Base-by-base conservation (phyloP, 2,797 vertebrate species). In the Microctenopoma stevenorrisi region DNA sequence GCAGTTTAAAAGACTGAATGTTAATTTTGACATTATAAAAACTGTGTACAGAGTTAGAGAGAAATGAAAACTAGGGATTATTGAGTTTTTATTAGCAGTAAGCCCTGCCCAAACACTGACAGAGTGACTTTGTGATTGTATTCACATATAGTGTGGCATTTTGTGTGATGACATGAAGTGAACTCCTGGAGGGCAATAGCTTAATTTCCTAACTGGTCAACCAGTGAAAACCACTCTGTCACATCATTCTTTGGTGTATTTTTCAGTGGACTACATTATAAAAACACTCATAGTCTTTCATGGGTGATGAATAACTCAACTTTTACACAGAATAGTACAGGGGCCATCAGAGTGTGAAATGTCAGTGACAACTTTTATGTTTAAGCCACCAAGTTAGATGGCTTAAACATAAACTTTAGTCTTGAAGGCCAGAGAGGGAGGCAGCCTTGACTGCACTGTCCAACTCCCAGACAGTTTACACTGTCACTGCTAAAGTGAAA, bases 331-430 rank as follows among this genome's bases (percentile, higher is more conserved):
- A 30, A 30, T 30, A 30, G 28, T 30, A 30, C 4, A 30, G 28
- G 28, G 28, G 28, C 5, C 28, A 30, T 30, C 28, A 30, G 49
- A 35, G 69, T 67, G 76, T 79, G 75, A 85, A 81, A 84, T 75
- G 35, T 76, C 59, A 62, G 47, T 48, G 43, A 54, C 50, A 44
- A 16, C 56, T 51, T 62, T 63, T 22, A 22, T 22, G 22, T 22
- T 22, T 22, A 22, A 62, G 53, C 68, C 22, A 22, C 22, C 22
- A 22, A 73, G 82, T 82, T 74, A 77, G 54, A 63, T 67, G 62
- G 79, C 57, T 88, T 81, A 75, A 83, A 89, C 59, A 83, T 88
- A 82, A 89, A 86, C 82, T 37, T 13, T 16, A 53, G 37, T 52
- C 47, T 72, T 0, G 0, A 12, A 56, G 65, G 57, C 22, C 62